A percentile compares a stretch with the other conserved stretches of the same genome.
Evolutionary conservation across 2,888 invertebrate genomes (phyloP).

Genomic region (Drosophila melanosoma): DNA sequence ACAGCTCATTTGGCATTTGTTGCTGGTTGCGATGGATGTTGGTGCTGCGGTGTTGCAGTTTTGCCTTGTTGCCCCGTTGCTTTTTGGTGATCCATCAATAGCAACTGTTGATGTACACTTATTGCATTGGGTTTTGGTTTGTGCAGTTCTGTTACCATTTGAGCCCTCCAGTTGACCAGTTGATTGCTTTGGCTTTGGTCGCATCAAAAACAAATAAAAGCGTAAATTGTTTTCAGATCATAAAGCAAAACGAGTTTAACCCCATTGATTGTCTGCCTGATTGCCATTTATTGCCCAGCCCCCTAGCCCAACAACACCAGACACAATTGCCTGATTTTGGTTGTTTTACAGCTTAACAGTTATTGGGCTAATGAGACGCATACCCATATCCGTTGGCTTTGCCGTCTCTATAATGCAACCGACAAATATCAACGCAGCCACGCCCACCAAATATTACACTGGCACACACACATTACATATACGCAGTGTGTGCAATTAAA

Average conservation of each 20-base stretch:
- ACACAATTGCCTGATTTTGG: conserved; percentile 50
- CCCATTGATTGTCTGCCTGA: conserved; percentile 73
- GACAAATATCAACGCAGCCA: conserved; percentile 18
- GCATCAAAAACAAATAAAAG: conserved; percentile 78
- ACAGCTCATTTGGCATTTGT: conserved; percentile 67
- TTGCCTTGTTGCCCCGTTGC: conserved; percentile 41
- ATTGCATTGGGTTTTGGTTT: conserved; percentile 59
- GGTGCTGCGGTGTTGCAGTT: conserved; percentile 17
- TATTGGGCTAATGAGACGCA: conserved; percentile 69
- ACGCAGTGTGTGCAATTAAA: conserved; percentile 65
- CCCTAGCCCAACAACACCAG: conserved; percentile 4
- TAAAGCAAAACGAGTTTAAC: conserved; percentile 72
- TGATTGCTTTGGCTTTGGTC: conserved; percentile 59
- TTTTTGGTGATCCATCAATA: conserved; percentile 62
- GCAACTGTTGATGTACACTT: conserved; percentile 72
- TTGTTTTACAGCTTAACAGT: conserved; percentile 77
- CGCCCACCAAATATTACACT: conserved; percentile 42
- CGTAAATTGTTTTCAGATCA: conserved; percentile 80
- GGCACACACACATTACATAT: conserved; percentile 58
- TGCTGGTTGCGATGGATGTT: conserved; percentile 31
- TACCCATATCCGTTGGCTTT: not conserved
- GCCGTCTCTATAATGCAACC: conserved; percentile 16
- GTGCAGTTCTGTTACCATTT: conserved; percentile 47
- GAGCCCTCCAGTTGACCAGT: conserved; percentile 40
- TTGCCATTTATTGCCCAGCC: conserved; percentile 71